These are phyloP conservation scores for Nemotelus nigrinus DNA, from an alignment of 2,888 invertebrate genomes.

Conservation along the genomic window DNA sequence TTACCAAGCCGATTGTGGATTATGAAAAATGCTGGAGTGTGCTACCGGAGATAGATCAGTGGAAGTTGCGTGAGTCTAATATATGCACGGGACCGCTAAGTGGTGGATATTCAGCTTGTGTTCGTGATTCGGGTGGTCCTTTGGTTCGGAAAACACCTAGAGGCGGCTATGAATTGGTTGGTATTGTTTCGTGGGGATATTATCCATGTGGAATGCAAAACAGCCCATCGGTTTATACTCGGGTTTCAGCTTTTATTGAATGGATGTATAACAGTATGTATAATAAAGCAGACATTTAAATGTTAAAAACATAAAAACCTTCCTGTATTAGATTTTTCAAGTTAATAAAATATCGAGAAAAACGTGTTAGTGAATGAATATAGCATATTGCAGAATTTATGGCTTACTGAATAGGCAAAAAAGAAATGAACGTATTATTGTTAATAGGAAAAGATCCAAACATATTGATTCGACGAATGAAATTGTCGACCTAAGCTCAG, in stretches of 20 bases:
- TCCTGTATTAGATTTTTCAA: too few species aligned
- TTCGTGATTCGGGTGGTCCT: constrained; percentile 63
- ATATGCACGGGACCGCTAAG: constrained; percentile 45
- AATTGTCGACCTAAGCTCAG: too few species aligned
- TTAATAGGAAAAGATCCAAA: too few species aligned
- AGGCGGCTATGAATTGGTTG: constrained; percentile 56
- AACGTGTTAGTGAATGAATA: too few species aligned
- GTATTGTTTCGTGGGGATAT: constrained; percentile 67
- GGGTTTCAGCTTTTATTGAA: constrained; percentile 55
- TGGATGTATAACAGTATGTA: constrained; percentile 57
- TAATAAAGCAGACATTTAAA: neutral
- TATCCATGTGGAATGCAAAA: constrained; percentile 62
- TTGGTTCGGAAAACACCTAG: constrained; percentile 51
- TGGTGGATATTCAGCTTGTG: constrained; percentile 64
- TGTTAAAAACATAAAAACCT: too few species aligned
- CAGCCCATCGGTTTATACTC: constrained; percentile 65
- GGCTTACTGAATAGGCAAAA: too few species aligned
- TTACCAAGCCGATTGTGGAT: constrained; percentile 51
- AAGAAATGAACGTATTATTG: too few species aligned
- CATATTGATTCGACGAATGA: too few species aligned
- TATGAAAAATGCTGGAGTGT: constrained; percentile 31
- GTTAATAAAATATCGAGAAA: too few species aligned
- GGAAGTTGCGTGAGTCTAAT: constrained; percentile 46
- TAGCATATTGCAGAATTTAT: too few species aligned
- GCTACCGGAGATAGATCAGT: neutral